Evolutionary conservation across 2,888 invertebrate genomes (phyloP).

Genomic region (Drosophila nigricruria): DNA sequence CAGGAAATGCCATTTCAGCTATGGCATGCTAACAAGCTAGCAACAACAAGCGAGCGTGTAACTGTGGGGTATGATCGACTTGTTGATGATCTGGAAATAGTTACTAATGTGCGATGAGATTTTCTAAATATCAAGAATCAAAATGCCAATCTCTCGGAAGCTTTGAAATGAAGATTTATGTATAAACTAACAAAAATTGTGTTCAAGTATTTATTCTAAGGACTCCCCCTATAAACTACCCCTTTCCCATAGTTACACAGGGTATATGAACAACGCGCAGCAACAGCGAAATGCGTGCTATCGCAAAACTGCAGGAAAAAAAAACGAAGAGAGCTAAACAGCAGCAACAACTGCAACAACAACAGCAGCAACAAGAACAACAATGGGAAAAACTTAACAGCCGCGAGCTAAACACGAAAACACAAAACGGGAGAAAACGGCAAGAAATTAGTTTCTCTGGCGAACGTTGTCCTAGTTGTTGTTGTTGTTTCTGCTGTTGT

Average conservation of each 20-base stretch:
- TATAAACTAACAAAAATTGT: too few relatives aligned
- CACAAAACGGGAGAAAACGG: slow-evolving; percentile 54
- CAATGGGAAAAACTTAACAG: slow-evolving; percentile 60
- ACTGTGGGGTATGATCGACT: not conserved
- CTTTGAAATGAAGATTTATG: too few relatives aligned
- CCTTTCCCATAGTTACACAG: not conserved
- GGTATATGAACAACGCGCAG: slow-evolving; percentile 9
- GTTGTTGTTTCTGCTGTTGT: slow-evolving; percentile 34
- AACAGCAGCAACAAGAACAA: slow-evolving; percentile 24
- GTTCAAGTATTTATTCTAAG: too few relatives aligned
- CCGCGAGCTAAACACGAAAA: slow-evolving; percentile 68
- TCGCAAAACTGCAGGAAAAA: slow-evolving; percentile 36
- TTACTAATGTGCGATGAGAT: too few relatives aligned
- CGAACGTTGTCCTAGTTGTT: slow-evolving; percentile 55
- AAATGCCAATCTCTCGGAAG: too few relatives aligned
- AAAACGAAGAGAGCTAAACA: slow-evolving; percentile 18
- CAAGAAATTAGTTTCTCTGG: slow-evolving; percentile 73
- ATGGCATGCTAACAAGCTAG: slow-evolving; percentile 72
- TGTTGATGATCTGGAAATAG: not conserved
- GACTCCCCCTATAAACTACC: too few relatives aligned
- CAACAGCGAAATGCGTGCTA: slow-evolving; percentile 43
- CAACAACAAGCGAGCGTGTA: slow-evolving; percentile 12
- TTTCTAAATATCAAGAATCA: too few relatives aligned
- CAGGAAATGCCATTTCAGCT: slow-evolving; percentile 75
- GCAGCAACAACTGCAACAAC: slow-evolving; percentile 13